Evolutionary conservation across 2,113 vertebrate species (phyloP).

Genomic region (Tricholaema leucomelas): DNA sequence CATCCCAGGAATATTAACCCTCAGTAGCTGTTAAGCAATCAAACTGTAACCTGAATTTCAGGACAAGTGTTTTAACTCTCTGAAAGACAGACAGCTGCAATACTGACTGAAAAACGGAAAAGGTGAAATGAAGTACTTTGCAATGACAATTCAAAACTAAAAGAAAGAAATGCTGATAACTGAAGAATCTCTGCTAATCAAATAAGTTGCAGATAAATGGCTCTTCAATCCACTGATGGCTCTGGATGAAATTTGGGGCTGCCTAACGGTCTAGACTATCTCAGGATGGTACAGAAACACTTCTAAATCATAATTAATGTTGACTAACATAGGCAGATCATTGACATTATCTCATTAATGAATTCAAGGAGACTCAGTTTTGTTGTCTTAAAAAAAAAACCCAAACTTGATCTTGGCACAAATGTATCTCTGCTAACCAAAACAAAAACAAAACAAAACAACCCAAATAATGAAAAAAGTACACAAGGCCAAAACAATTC

Average conservation of each 20-base stretch:
- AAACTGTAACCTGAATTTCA: neutral
- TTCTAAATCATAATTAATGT: neutral
- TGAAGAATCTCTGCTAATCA: neutral
- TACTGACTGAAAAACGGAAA: neutral
- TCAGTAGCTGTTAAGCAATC: neutral
- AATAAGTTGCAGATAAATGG: neutral
- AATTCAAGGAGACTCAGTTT: neutral
- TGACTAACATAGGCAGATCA: conserved; percentile 14
- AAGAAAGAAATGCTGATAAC: neutral
- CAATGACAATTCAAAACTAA: neutral
- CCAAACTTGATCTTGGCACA: neutral
- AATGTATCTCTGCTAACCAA: neutral
- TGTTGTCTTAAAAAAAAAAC: neutral
- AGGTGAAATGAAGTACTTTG: neutral
- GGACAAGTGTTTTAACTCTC: neutral
- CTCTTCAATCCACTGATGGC: neutral
- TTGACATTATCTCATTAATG: conserved; percentile 13
- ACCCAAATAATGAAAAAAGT: neutral
- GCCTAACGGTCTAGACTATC: neutral
- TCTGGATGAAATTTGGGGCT: neutral
- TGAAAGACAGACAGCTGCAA: neutral
- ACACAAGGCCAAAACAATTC: neutral
- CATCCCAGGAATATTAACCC: neutral
- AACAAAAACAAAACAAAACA: neutral
- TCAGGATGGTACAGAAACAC: neutral